Percentiles rank a stretch among this genome's conserved stretches.
These are phyloP conservation scores for Gastrophysa polygoni DNA, from an alignment of 2,888 invertebrate species.

Conservation along the genomic window DNA sequence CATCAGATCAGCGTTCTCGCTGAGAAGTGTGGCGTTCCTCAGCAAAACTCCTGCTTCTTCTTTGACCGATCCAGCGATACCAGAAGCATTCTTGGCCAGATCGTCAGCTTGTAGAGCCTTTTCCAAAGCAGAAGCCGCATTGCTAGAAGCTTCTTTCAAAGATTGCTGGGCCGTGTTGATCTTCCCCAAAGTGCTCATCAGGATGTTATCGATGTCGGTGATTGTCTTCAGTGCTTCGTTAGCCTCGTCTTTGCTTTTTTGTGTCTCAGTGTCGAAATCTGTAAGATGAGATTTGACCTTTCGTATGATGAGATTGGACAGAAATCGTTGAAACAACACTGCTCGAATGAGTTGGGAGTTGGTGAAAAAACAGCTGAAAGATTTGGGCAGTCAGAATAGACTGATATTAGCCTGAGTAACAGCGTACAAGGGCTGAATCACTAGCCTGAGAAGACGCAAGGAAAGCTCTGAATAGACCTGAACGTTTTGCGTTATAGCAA, in stretches of 20 bases:
- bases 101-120: conserved; percentile 78
- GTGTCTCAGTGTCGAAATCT: conserved; percentile 91
- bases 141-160: conserved; percentile 75
- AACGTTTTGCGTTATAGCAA: too few species aligned
- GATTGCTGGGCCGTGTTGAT: conserved; percentile 74
- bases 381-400: too few species aligned
- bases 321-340: too few species aligned
- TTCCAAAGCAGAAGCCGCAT: conserved; percentile 75
- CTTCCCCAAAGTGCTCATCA: conserved; percentile 73
- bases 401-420: too few species aligned
- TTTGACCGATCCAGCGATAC: conserved; percentile 79
- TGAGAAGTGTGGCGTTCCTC: conserved; percentile 74
- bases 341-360: too few species aligned
- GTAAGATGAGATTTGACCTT: conserved; percentile 28
- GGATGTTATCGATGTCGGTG: conserved; percentile 75
- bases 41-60: conserved; percentile 79
- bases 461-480: too few species aligned
- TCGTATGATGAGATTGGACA: too few species aligned
- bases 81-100: conserved; percentile 78
- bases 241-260: conserved; percentile 82
- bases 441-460: too few species aligned
- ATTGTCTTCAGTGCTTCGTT: conserved; percentile 77
- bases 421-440: too few species aligned
- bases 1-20: conserved; percentile 77
- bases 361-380: too few species aligned